Percentiles rank a stretch among this genome's conserved stretches.
Evolutionary conservation across 2,113 vertebrate genomes (phyloP).

Genomic region (Crotalus tigris): DNA sequence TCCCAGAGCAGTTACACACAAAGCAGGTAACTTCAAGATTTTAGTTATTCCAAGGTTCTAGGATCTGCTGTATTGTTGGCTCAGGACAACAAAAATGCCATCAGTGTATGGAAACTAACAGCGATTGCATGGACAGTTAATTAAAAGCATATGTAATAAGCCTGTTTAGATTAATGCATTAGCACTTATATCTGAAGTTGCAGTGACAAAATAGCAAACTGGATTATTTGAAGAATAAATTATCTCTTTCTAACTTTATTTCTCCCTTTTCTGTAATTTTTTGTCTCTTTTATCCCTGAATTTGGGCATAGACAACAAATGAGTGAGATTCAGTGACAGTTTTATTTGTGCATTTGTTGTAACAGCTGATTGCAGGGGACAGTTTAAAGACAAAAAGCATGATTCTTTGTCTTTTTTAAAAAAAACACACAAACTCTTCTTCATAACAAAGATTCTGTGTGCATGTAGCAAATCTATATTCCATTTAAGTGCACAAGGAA

Average conservation of each 20-base stretch:
- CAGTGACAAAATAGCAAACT: background rate
- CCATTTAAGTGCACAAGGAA: background rate
- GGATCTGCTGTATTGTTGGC: background rate
- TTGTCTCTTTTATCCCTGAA: background rate
- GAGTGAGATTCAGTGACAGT: background rate
- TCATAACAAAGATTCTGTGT: background rate
- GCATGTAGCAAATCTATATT: background rate
- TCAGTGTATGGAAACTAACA: background rate
- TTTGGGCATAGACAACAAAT: background rate
- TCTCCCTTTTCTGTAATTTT: background rate
- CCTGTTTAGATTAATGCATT: background rate
- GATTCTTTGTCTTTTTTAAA: background rate
- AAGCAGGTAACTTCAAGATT: background rate
- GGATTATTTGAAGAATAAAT: background rate
- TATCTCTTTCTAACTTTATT: background rate
- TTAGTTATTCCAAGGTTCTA: background rate
- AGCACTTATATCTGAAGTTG: background rate
- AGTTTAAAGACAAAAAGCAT: background rate
- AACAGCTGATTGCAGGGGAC: background rate
- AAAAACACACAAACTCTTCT: background rate
- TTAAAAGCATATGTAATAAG: background rate
- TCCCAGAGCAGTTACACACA: background rate
- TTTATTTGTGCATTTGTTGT: rapidly evolving
- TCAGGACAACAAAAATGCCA: background rate
- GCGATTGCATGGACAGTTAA: background rate